Percentiles rank a stretch among this genome's conserved stretches.
Evolutionary conservation across 2,113 vertebrate species (phyloP).

Genomic region (Bambusicola thoracicus): DNA sequence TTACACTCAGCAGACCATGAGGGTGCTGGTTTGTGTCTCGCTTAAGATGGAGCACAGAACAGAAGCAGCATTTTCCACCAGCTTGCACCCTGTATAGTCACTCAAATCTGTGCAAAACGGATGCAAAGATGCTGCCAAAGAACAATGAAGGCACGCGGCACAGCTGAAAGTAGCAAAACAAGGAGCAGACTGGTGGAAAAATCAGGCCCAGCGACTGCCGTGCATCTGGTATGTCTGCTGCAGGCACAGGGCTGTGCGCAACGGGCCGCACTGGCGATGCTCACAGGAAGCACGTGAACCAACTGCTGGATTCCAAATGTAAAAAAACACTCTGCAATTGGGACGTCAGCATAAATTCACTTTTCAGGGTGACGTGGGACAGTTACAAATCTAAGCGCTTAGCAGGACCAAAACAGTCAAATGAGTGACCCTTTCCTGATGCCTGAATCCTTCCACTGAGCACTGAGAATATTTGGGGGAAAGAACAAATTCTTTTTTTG

Average conservation of each 20-base stretch:
- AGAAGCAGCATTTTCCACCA: constrained; percentile 59
- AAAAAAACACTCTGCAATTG: neutral
- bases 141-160: constrained; percentile 9
- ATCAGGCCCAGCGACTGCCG: neutral
- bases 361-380: neutral
- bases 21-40: neutral
- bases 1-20: constrained; percentile 50
- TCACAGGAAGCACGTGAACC: constrained; percentile 11
- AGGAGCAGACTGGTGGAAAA: constrained; percentile 26
- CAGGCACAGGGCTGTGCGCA: neutral
- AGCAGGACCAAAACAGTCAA: neutral
- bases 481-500: neutral
- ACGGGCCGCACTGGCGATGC: neutral
- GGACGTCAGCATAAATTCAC: neutral
- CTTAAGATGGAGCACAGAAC: constrained; percentile 39
- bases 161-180: neutral
- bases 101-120: neutral
- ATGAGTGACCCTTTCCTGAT: too few species aligned
- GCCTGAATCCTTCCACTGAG: neutral
- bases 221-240: neutral
- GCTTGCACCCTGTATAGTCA: constrained; percentile 49
- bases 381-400: neutral
- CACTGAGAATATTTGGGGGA: neutral
- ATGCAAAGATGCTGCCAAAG: constrained; percentile 19
- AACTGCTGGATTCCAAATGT: neutral